Base-by-base conservation (phyloP, 1,140 invertebrate species). In the Arion vulgaris region DNA sequence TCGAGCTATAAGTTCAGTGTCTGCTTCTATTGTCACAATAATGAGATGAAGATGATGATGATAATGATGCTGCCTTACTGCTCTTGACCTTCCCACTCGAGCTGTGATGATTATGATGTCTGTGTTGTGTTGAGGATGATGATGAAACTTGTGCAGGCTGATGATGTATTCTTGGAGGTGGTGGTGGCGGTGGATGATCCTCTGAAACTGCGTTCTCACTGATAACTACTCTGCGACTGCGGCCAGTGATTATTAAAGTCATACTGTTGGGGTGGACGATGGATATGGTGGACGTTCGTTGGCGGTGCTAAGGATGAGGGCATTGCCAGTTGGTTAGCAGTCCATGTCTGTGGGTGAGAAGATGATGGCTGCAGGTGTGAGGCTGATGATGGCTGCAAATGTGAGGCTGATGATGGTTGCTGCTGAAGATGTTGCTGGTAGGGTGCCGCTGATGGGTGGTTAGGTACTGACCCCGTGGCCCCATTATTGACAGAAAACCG, bases 71-170 rank as follows among this genome's bases (percentile, higher is more conserved):
- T 80, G 78, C 78, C 78, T 71, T 80, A 53, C 45, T 80, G 66
- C 68, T 80, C 68, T 80, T 80, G 66, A 41, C 71, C 68, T 80
- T 80, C 39, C 78, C 78, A 71, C 41, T 71, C 23, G 78, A 80
- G 68, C 62, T 80, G 28, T 80, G 78, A 80, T 62, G 38, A 62
- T 51, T 11, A 32, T 80, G 49, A 45, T 71, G 57, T 71, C 78
- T 80, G 68, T 80, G 66, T 34, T 36, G 36, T 79, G 57, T 38
- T 79, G 57, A 68, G 7, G 76, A 79, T 51, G 78, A 80, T 26
- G 36, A 34, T 23, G 34, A 9, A 7, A 11, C n/a, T 41, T 26
- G 1, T 26, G n/a, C 53, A 1, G 38, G 76, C 28, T 62, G 76
- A 23, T 39, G 74, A 39, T 41, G 78, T 72, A 66, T 80, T 7